phyloP scores from a whole-genome alignment of 2,888 invertebrate species.

The Dinocampus coccinellae region DNA sequence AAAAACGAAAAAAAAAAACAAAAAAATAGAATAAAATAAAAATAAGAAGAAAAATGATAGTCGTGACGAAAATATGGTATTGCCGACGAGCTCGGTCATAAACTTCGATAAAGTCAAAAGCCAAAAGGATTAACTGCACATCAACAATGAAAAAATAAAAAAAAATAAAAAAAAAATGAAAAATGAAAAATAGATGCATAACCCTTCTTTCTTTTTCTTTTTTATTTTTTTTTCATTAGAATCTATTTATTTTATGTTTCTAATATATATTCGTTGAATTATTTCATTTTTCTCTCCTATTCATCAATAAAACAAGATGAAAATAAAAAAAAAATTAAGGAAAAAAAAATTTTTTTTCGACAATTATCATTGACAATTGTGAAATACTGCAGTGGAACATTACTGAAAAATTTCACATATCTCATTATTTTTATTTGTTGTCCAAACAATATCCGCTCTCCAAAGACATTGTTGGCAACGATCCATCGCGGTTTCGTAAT shows the following conservation, averaged over 20 bases:
- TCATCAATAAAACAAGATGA: background rate
- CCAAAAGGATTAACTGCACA: slow-evolving; percentile 45
- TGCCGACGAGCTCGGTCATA: slow-evolving; percentile 44
- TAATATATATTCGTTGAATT: slow-evolving; percentile 1
- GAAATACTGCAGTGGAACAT: slow-evolving; percentile 10
- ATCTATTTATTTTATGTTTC: too few relatives aligned
- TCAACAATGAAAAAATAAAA: slow-evolving; percentile 11
- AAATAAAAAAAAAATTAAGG: too few relatives aligned
- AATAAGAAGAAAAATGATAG: background rate
- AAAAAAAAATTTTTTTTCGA: too few relatives aligned
- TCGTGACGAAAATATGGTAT: slow-evolving; percentile 31
- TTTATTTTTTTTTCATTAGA: too few relatives aligned
- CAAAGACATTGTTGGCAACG: slow-evolving; percentile 44
- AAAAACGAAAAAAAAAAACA: slow-evolving; percentile 13
- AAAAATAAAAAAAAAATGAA: slow-evolving; percentile 2
- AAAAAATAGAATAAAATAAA: too few relatives aligned
- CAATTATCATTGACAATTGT: slow-evolving; percentile 3
- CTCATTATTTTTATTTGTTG: slow-evolving; percentile 36
- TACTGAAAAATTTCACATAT: slow-evolving; percentile 23
- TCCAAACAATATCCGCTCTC: slow-evolving; percentile 22
- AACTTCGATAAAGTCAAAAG: slow-evolving; percentile 42
- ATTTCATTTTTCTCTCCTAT: background rate
- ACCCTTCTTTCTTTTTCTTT: too few relatives aligned
- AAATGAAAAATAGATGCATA: background rate
- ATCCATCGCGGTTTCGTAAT: slow-evolving; percentile 39